Evolutionary conservation across 2,888 invertebrate species (phyloP), one percentile per base, ranked within the genome.

Genomic region (Cantharis nigra): DNA sequence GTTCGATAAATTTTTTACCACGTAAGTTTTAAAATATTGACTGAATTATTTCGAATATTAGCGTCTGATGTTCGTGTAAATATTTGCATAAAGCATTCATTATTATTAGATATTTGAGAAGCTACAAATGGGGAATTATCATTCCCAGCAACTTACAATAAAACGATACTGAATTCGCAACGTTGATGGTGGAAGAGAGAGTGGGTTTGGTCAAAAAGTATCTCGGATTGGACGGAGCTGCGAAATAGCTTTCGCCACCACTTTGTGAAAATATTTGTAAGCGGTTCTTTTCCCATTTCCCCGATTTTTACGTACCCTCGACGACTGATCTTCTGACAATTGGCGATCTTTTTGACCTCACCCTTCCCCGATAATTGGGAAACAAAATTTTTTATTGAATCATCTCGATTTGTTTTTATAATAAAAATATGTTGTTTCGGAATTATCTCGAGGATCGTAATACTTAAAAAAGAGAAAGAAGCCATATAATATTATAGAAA

Each of bases 1-100:
- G 71, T 80, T 79, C 79, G 75, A 70, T 75, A 77, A 70, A 71
- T 78, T 79, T 78, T 78, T 78, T 78, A 80, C 49, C 75, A 76
- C 74, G 78, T 77, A 80, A 80, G 77, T 79, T 79, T 80, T 80
- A 80, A 80, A 78, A 79, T 82, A 81, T 83, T 85, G 87, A 88
- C 88, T 87, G 87, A 88, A 85, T 83, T 82, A 82, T 83, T 79
- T 81, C 78, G 75, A 78, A 81, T 80, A 83, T 80, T 79, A 79
- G 84, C 84, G 82, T 76, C 78, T 74, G 80, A 82, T 79, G 65
- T 76, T 77, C 82, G 80, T 85, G 85, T 86, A 85, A 83, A 86
- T 85, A 85, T 85, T 85, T 81, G 83, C 83, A 82, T 83, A 83
- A 83, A 82, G 77, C 76, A 76, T 75, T 49, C 75, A 76, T 78